Evolutionary conservation across 2,113 vertebrate genomes (phyloP), one percentile per base, ranked within the genome.

Genomic region (Siniperca knerii): DNA sequence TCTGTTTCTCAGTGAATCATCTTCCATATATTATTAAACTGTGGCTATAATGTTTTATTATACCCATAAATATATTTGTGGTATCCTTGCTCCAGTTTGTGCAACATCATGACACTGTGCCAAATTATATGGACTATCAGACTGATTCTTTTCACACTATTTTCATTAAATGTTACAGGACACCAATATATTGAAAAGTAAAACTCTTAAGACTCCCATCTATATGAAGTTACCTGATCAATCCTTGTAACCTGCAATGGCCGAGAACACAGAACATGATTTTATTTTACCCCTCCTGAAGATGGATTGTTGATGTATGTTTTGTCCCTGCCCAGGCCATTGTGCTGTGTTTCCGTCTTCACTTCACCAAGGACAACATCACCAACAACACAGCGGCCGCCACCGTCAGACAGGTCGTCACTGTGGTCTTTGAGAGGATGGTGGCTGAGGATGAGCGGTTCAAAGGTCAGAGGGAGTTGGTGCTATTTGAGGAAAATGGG

Each of bases 361-460:
- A 99, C 92, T 99, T 99, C 94, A 99, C 98, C 75, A 99, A 99
- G 96, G 98, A 99, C 96, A 99, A 97, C 88, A 99, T 99, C 93
- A 99, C 98, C 64, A 99, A 99, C 94, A 99, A 99, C 93, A 99
- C 98, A 0, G 98, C 98, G 0, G 98, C 98, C 10, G 98, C 98
- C 57, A 99, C 98, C 0, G 98, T 99, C 70, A 94, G 98, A 55
- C 98, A 99, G 90, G 98, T 99, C 0, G 98, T 99, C 70, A 99
- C 98, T 1, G 98, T 99, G 16, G 98, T 99, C 37, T 99, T 99
- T 89, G 98, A 99, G 95, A 97, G 98, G 91, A 98, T 99, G 96
- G 98, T 99, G 82, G 97, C 98, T 6, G 98, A 99, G 92, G 98
- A 99, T n/a, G 97, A 98, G 83, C 94, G 92, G 6, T 96, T 96